These are phyloP conservation scores for Galaxea fascicularis DNA, from an alignment of 92 coral and sea anemone genomes.

Conservation along the genomic window DNA sequence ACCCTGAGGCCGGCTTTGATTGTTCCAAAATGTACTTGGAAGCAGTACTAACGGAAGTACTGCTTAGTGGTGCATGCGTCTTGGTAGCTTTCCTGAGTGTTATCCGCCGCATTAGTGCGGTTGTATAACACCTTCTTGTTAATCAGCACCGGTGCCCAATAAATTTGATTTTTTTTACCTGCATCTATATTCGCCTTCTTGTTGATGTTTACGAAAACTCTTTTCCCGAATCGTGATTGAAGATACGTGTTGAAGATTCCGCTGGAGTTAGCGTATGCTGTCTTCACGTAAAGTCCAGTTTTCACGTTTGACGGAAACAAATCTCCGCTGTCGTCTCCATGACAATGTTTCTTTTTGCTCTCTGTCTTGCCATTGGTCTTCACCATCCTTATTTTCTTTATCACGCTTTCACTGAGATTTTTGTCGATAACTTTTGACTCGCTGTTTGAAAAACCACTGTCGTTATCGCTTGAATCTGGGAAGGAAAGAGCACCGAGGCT, in stretches of 20 bases:
- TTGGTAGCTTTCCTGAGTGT: not conserved
- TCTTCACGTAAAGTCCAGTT: not conserved
- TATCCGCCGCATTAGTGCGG: not conserved
- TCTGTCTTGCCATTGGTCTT: not conserved
- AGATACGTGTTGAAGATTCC: slow-evolving; percentile 36
- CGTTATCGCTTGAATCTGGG: not conserved
- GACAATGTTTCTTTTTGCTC: not conserved
- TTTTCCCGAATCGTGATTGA: slow-evolving; percentile 66
- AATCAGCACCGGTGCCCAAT: slow-evolving; percentile 30
- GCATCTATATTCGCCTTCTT: not conserved
- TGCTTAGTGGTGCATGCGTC: not conserved
- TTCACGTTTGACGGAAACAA: not conserved
- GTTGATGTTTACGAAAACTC: not conserved
- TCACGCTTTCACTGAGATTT: not conserved
- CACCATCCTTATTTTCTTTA: not conserved
- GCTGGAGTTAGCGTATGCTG: slow-evolving; percentile 6
- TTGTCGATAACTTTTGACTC: not conserved
- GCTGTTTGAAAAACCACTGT: not conserved
- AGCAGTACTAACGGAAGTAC: too few species aligned
- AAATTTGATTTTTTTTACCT: slow-evolving; percentile 8
- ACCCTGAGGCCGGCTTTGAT: too few species aligned
- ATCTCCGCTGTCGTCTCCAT: slow-evolving; percentile 6
- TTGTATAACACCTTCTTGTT: slow-evolving; percentile 9
- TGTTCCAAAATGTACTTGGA: not conserved
- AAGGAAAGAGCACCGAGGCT: not conserved